These are phyloP conservation scores for Dicrostonyx torquatus DNA, from an alignment of 2,797 vertebrate genomes.

Conservation along the genomic window DNA sequence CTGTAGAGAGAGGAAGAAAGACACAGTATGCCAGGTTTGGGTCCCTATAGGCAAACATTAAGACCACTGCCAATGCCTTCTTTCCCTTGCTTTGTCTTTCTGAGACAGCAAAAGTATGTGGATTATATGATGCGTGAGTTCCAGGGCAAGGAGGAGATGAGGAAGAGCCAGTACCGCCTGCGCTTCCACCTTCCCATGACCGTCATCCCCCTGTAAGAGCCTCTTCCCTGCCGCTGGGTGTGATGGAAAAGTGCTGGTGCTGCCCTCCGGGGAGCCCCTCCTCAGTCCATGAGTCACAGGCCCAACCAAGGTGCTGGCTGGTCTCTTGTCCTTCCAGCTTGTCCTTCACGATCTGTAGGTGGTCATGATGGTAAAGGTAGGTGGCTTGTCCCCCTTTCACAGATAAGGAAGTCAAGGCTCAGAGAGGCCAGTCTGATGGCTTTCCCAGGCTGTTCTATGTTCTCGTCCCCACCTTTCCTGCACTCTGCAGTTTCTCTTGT, in stretches of 20 bases:
- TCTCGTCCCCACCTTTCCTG: background rate
- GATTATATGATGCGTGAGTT: slow-evolving; percentile 74
- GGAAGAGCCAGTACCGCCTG: slow-evolving; percentile 69
- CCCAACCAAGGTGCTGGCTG: background rate
- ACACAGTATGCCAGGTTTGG: background rate
- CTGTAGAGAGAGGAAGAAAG: background rate
- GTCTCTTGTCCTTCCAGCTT: background rate
- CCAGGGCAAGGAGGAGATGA: slow-evolving; percentile 66
- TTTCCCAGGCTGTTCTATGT: background rate
- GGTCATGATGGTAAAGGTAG: background rate
- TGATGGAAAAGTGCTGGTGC: background rate
- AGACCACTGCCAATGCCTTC: fast-evolving
- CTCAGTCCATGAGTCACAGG: background rate
- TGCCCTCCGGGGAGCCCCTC: background rate
- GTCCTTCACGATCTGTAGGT: background rate
- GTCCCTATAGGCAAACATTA: background rate
- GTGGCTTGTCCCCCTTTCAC: slow-evolving; percentile 7
- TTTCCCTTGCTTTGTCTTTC: background rate
- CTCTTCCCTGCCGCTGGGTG: background rate
- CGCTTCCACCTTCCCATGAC: slow-evolving; percentile 69
- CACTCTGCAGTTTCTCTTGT: background rate
- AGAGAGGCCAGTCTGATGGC: background rate
- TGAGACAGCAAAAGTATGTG: slow-evolving; percentile 76
- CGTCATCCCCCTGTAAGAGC: slow-evolving; percentile 69
- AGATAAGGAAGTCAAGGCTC: slow-evolving; percentile 15